These are phyloP conservation scores for Knipowitschia caucasica DNA, from an alignment of 2,797 vertebrate genomes.

Conservation along the genomic window DNA sequence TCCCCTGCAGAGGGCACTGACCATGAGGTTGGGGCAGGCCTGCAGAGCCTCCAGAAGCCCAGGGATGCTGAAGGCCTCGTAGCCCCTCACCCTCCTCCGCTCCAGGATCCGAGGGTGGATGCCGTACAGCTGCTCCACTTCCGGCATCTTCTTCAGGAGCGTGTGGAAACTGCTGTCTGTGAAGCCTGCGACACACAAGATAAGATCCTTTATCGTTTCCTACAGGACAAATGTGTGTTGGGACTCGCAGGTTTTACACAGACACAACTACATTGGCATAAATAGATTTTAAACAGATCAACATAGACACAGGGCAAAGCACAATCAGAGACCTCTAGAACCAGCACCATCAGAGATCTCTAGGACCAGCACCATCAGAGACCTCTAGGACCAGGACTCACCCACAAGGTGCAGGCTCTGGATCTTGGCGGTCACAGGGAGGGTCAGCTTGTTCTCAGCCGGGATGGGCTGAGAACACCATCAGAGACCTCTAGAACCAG, in stretches of 20 bases:
- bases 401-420: slow-evolving; percentile 95
- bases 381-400: too few relatives aligned
- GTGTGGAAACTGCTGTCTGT: slow-evolving; percentile 95
- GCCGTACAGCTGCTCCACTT: slow-evolving; percentile 95
- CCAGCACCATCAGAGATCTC: too few relatives aligned
- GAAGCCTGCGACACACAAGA: slow-evolving; percentile 76
- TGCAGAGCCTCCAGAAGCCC: slow-evolving; percentile 96
- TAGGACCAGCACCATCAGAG: too few relatives aligned
- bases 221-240: too few relatives aligned
- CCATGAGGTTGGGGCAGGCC: slow-evolving; percentile 92
- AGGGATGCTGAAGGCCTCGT: slow-evolving; percentile 96
- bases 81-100: slow-evolving; percentile 90
- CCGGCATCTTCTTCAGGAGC: slow-evolving; percentile 97
- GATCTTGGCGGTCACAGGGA: slow-evolving; percentile 96
- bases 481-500: slow-evolving; percentile 98
- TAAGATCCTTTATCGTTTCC: too few relatives aligned
- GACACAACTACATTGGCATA: too few relatives aligned
- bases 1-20: too few relatives aligned
- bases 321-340: too few relatives aligned
- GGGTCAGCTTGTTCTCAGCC: slow-evolving; percentile 96
- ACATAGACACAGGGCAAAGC: too few relatives aligned
- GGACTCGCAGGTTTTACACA: too few relatives aligned
- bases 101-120: slow-evolving; percentile 96
- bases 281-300: too few relatives aligned
- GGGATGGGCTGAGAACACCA: slow-evolving; percentile 98